A percentile compares a stretch with the other conserved stretches of the same genome.
Conservation (phyloP, 2,888 invertebrate species). For the Scaptomyza polygonia region DNA sequence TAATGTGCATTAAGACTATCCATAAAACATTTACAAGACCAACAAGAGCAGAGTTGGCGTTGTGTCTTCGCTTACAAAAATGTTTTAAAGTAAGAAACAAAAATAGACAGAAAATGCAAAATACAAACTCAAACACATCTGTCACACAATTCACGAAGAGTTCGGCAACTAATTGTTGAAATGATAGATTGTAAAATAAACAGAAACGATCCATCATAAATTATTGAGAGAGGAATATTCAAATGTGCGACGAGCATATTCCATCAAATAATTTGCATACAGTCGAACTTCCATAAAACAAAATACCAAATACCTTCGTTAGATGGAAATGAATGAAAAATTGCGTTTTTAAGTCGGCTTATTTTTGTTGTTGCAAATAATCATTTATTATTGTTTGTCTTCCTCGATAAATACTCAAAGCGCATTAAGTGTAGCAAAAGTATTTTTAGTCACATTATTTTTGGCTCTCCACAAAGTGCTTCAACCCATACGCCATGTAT, state of each 20-base stretch:
- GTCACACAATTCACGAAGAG: neutral
- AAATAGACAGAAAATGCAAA: neutral
- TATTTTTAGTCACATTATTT: no score
- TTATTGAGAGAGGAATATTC: neutral
- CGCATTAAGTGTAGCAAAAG: no score
- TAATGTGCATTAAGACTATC: conserved; percentile 38
- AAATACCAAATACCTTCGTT: no score
- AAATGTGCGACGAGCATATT: neutral
- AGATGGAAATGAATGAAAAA: no score
- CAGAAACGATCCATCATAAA: neutral
- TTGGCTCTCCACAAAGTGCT: no score
- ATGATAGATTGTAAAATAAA: neutral
- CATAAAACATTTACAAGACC: conserved; percentile 28
- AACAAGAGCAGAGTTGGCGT: neutral
- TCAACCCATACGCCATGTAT: no score
- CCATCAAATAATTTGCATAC: no score
- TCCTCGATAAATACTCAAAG: no score
- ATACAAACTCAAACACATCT: conserved; percentile 5
- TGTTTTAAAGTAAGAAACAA: neutral
- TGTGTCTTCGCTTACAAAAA: conserved; percentile 31
- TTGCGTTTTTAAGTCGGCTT: no score
- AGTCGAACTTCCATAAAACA: no score
- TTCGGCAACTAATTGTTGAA: conserved; percentile 3
- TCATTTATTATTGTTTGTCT: no score
- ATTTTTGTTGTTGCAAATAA: no score